phyloP scores from a whole-genome alignment of 2,888 invertebrate genomes.

The Eretmocerus hayati region DNA sequence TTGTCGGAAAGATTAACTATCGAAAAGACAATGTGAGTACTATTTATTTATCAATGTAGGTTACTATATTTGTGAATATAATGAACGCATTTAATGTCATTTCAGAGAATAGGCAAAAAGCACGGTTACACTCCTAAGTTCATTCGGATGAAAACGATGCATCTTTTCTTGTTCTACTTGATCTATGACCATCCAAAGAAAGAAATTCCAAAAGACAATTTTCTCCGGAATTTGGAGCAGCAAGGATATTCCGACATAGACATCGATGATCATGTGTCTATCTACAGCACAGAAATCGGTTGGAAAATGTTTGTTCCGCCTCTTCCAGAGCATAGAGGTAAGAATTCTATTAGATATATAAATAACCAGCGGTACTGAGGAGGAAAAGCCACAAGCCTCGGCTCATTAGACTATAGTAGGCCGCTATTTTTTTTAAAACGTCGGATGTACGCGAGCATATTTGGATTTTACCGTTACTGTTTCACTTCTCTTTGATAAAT shows the following conservation, averaged over 20 bases:
- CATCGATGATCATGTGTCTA: constrained; percentile 46
- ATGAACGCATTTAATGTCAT: not conserved
- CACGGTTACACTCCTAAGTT: constrained; percentile 60
- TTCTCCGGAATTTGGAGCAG: constrained; percentile 31
- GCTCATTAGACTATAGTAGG: too few relatives aligned
- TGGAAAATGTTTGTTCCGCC: constrained; percentile 72
- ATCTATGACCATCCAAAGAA: constrained; percentile 53
- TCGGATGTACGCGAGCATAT: too few relatives aligned
- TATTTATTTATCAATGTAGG: too few relatives aligned
- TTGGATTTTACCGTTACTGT: too few relatives aligned
- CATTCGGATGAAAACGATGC: constrained; percentile 58
- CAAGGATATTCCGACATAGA: constrained; percentile 39
- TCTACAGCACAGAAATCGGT: constrained; percentile 51
- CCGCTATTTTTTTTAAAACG: too few relatives aligned
- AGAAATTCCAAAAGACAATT: constrained; percentile 26
- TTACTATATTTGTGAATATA: too few relatives aligned
- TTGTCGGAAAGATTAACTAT: not conserved
- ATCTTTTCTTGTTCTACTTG: constrained; percentile 65
- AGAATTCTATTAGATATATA: too few relatives aligned
- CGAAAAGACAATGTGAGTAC: not conserved
- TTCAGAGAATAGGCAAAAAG: constrained; percentile 40
- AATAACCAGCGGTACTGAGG: too few relatives aligned
- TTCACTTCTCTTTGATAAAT: too few relatives aligned
- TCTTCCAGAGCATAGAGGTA: constrained; percentile 53
- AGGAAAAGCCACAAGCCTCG: too few relatives aligned